Conservation (phyloP, 2,888 invertebrate genomes). For the Parthenolecanium corni region DNA sequence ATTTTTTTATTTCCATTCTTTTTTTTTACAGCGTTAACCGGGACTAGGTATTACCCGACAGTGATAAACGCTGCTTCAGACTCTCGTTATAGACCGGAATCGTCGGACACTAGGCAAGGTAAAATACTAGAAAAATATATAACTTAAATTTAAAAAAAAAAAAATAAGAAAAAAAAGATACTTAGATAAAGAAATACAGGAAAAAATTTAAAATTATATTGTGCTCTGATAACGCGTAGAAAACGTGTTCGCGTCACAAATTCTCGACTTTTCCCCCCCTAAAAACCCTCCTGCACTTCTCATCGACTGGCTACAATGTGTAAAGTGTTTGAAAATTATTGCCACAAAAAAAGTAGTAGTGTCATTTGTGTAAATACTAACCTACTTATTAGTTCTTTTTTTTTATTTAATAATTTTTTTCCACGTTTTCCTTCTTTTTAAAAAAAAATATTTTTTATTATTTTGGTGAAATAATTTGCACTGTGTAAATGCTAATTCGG, state of each 20-base stretch:
- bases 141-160: conserved; percentile 1
- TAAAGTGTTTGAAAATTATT: background rate
- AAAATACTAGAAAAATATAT: no score
- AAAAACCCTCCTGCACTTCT: background rate
- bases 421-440: no score
- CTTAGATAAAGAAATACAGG: background rate
- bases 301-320: background rate
- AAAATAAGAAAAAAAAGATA: no score
- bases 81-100: conserved; percentile 12
- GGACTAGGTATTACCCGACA: conserved; percentile 24
- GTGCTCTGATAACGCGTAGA: background rate
- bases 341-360: no score
- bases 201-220: background rate
- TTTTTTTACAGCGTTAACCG: conserved; percentile 24
- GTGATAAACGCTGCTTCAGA: conserved; percentile 24
- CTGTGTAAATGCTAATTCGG: no score
- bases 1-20: conserved; percentile 1
- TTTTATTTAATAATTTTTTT: no score
- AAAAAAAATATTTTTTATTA: no score
- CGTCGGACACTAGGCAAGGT: conserved; percentile 27
- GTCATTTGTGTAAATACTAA: no score
- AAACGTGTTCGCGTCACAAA: background rate
- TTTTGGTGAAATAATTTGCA: no score
- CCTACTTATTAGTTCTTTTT: no score
- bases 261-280: background rate